Evolutionary conservation across 2,797 vertebrate species (phyloP).

Genomic region (Fringilla coelebs): DNA sequence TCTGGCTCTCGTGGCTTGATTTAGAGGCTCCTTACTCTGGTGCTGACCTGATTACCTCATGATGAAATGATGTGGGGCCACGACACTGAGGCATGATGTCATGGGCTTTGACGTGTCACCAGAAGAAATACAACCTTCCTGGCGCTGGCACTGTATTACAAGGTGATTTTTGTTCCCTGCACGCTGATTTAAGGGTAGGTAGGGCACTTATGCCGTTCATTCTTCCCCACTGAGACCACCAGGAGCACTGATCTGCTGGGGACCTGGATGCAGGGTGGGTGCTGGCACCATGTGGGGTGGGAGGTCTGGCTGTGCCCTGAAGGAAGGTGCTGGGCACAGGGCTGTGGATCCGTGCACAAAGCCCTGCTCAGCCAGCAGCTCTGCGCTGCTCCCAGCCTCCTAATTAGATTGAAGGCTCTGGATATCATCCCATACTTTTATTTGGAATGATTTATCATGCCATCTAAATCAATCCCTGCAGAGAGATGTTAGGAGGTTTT

Average conservation of each 20-base stretch:
- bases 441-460: slow-evolving; percentile 59
- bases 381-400: background rate
- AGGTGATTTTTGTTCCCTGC: slow-evolving; percentile 27
- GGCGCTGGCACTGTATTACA: slow-evolving; percentile 20
- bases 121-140: slow-evolving; percentile 54
- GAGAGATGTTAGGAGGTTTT: background rate
- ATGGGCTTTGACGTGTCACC: slow-evolving; percentile 29
- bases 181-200: background rate
- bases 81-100: slow-evolving; percentile 44
- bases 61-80: slow-evolving; percentile 46
- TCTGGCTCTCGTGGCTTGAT: background rate
- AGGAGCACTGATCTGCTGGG: background rate
- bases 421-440: slow-evolving; percentile 41
- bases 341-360: background rate
- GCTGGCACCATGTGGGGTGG: background rate
- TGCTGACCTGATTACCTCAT: slow-evolving; percentile 63
- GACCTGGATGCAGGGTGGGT: fast-evolving
- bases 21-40: background rate
- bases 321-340: background rate
- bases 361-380: background rate
- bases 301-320: background rate
- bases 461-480: slow-evolving; percentile 1
- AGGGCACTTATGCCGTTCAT: background rate
- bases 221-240: background rate
- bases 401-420: slow-evolving; percentile 60